These are phyloP conservation scores for Morphnarchus princeps DNA, from an alignment of 2,113 vertebrate genomes.

Conservation along the genomic window DNA sequence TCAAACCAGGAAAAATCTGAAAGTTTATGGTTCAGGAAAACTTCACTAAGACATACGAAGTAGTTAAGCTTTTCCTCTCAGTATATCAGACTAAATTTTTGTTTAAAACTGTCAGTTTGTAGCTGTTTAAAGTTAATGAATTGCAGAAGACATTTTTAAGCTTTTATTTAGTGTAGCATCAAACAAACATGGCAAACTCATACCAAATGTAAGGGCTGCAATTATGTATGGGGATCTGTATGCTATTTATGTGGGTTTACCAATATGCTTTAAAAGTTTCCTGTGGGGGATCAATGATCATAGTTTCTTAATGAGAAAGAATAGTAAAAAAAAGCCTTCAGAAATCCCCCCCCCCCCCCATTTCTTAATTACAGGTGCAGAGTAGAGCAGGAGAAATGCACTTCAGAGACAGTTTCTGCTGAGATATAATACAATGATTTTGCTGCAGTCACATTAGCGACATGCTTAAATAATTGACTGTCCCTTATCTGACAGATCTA, in stretches of 20 bases:
- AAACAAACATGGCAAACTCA: slow-evolving; percentile 18
- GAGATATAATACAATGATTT: not conserved
- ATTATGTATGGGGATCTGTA: not conserved
- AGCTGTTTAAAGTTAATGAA: not conserved
- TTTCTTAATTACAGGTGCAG: not conserved
- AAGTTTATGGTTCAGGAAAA: not conserved
- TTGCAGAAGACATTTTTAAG: slow-evolving; percentile 11
- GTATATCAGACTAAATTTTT: not conserved
- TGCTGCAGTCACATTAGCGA: slow-evolving; percentile 36
- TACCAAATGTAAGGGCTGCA: not conserved
- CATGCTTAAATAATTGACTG: slow-evolving; percentile 45
- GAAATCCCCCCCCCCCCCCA: not conserved
- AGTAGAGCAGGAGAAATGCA: not conserved
- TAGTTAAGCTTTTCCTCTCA: not conserved
- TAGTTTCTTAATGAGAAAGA: not conserved
- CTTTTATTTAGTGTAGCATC: not conserved
- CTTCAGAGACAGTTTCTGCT: not conserved
- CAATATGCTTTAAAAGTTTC: not conserved
- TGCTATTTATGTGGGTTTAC: not conserved
- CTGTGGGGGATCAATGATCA: not conserved
- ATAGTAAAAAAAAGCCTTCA: not conserved
- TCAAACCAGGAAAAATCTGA: not conserved
- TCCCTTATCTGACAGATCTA: slow-evolving; percentile 50
- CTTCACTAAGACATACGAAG: not conserved
- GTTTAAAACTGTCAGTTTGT: not conserved